Conservation (phyloP, 1,140 invertebrate genomes). For the Apis mellifera region Amel_HAv3.1 CM009941.2:297001-297500, state of each 20-base stretch:
- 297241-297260: no score
- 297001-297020: slow-evolving; percentile 26
- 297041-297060: slow-evolving; percentile 7
- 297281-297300: no score
- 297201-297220: no score
- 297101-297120: neutral
- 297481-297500: slow-evolving; percentile 21
- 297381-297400: neutral
- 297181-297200: no score
- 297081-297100: neutral
- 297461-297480: slow-evolving; percentile 26
- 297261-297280: no score
- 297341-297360: neutral
- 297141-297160: no score
- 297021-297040: slow-evolving; percentile 23
- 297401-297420: slow-evolving; percentile 12
- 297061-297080: neutral
- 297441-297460: neutral
- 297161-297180: no score
- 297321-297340: neutral
- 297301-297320: no score
- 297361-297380: neutral
- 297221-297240: no score
- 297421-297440: neutral
- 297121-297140: neutral